Percentiles rank a stretch among this genome's conserved stretches.
phyloP scores from a whole-genome alignment of 2,113 vertebrate genomes.

The Thunnus maccoyii region DNA sequence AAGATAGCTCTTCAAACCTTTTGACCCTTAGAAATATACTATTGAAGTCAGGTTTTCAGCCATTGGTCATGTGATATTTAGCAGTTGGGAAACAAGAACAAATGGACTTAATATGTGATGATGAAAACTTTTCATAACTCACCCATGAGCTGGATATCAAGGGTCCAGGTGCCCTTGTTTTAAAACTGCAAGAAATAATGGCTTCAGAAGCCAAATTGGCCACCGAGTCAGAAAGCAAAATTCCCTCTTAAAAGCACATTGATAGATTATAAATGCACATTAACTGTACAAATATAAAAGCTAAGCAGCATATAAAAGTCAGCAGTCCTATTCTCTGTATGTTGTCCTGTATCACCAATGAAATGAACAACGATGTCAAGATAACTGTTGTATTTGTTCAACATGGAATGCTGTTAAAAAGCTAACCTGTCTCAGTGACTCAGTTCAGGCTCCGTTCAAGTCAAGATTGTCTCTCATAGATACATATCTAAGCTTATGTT shows the following conservation, averaged over 20 bases:
- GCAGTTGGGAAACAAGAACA: constrained; percentile 3
- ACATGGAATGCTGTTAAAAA: constrained; percentile 63
- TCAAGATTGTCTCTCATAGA: constrained; percentile 71
- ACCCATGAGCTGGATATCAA: background rate
- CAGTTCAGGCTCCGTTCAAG: constrained; percentile 60
- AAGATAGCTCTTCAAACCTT: constrained; percentile 44
- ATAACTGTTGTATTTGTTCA: constrained; percentile 63
- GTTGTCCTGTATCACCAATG: constrained; percentile 61
- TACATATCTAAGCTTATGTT: constrained; percentile 78
- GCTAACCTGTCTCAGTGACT: constrained; percentile 73
- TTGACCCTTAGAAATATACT: constrained; percentile 14
- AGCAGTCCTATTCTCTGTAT: constrained; percentile 54
- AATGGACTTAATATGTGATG: background rate
- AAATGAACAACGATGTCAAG: constrained; percentile 68
- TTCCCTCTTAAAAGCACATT: constrained; percentile 60
- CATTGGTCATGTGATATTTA: background rate
- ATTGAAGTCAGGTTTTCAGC: constrained; percentile 15
- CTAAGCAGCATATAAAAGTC: constrained; percentile 11
- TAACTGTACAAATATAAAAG: constrained; percentile 38
- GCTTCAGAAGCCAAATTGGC: constrained; percentile 21
- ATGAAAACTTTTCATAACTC: constrained; percentile 8
- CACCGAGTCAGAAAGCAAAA: constrained; percentile 11
- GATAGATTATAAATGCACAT: constrained; percentile 46
- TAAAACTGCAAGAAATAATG: constrained; percentile 3
- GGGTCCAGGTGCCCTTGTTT: constrained; percentile 8